Base-by-base conservation (phyloP, 2,888 invertebrate species). In the Heliconius erato region DNA sequence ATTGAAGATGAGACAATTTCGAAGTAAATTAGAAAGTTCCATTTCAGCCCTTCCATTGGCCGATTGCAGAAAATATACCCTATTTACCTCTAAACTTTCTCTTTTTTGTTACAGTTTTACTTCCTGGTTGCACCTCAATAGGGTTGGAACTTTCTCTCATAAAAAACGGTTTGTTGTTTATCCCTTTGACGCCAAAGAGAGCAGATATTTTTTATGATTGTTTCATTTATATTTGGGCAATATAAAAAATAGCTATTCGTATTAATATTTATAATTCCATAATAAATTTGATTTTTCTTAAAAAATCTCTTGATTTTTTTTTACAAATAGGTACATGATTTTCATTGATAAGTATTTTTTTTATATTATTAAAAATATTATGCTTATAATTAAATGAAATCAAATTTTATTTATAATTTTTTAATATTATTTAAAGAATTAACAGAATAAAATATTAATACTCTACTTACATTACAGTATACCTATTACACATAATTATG, bases 41-140 rank as follows among this genome's bases (percentile, higher is more conserved):
- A 86, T 87, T 85, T 84, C 85, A 86, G 89, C 87, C 79, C 89
- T 88, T 86, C 88, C 87, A 95, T 95, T 96, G 95, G 95, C 89
- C 90, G 85, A 86, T 90, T 89, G 86, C 83, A 89, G 89, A 91
- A 92, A 89, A 89, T 91, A 88, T 88, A 84, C 85, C 92, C 88
- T 88, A 91, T 91, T 90, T 87, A 87, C 89, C 88, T 91, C 92
- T 92, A 86, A 89, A 95, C 95, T 95, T 95, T 95, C 95, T 95
- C 94, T 91, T 94, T 95, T 95, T 95, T 95, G 94, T 94, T 95
- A 91, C 92, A 95, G 90, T 94, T 94, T 90, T 90, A 93, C 92
- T 94, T 94, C 92, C 93, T 94, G 91, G 91, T 91, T 90, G 86
- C 90, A 93, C 92, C 91, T 92, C 89, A 86, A 92, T 95, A 94